Percentiles rank a stretch among this genome's conserved stretches.
Evolutionary conservation across 2,888 invertebrate genomes (phyloP).

Genomic region (Hyposoter dolosus): DNA sequence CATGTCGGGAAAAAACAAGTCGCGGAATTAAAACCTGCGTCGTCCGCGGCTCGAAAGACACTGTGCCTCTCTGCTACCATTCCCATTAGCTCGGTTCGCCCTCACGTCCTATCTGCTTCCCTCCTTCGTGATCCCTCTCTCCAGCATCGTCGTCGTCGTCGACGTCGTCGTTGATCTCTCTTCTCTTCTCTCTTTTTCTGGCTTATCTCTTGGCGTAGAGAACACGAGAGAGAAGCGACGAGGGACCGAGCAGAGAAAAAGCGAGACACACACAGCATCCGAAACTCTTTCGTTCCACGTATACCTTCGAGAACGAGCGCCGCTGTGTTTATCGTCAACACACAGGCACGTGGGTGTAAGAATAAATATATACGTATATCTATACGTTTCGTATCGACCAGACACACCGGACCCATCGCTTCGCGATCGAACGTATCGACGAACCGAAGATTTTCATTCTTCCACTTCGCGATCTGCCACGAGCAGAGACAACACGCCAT

Average conservation of each 20-base stretch:
- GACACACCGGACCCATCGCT: conserved; percentile 26
- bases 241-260: conserved; percentile 19
- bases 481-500: conserved; percentile 4
- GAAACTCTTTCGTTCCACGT: conserved; percentile 62
- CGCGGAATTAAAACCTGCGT: conserved; percentile 76
- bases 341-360: conserved; percentile 70
- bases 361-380: conserved; percentile 38
- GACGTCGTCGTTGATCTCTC: conserved; percentile 66
- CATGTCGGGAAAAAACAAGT: conserved; percentile 31
- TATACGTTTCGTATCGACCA: conserved; percentile 24
- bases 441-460: conserved; percentile 23
- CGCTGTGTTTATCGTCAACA: conserved; percentile 57
- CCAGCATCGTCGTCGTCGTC: conserved; percentile 70
- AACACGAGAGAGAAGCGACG: conserved; percentile 18
- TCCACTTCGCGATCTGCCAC: conserved; percentile 9
- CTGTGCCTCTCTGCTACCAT: conserved; percentile 81
- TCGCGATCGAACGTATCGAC: conserved; percentile 38
- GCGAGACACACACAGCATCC: conserved; percentile 67
- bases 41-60: conserved; percentile 82
- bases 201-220: conserved; percentile 28
- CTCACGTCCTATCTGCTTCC: conserved; percentile 74
- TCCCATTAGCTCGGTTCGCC: conserved; percentile 81
- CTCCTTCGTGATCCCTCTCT: conserved; percentile 72
- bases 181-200: conserved; percentile 48
- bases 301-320: conserved; percentile 45